These are phyloP conservation scores for Mixornis gularis DNA, from an alignment of 2,113 vertebrate species.

Conservation along the genomic window DNA sequence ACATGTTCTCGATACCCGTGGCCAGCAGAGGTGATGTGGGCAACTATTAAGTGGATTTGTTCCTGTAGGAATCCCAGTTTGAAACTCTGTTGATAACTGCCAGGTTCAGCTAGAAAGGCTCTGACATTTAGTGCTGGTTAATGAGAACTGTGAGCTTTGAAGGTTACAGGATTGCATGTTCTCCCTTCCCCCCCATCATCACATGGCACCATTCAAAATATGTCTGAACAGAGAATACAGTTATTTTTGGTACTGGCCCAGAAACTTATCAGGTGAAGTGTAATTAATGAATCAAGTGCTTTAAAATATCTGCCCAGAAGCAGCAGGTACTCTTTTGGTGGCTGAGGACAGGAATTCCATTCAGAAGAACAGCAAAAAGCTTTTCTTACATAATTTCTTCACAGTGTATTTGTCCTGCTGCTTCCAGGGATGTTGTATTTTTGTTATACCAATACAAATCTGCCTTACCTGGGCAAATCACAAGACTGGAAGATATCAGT, in stretches of 20 bases:
- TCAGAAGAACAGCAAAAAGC: conserved; percentile 24
- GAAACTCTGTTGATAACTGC: neutral
- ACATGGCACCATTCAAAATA: conserved; percentile 35
- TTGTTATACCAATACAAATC: neutral
- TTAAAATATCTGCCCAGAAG: conserved; percentile 58
- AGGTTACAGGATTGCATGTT: neutral
- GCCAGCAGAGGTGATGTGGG: neutral
- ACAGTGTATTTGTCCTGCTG: neutral
- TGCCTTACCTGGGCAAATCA: neutral
- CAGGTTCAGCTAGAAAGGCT: neutral
- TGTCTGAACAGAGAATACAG: conserved; percentile 30
- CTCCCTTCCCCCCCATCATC: conserved; percentile 25
- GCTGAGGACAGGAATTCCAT: conserved; percentile 50
- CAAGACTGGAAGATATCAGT: neutral
- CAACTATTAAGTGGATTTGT: neutral
- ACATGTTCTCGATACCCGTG: fast-evolving
- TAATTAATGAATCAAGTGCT: conserved; percentile 57
- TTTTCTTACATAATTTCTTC: neutral
- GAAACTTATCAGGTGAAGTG: conserved; percentile 59
- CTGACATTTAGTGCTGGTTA: neutral
- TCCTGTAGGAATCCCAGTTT: neutral
- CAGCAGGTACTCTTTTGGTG: conserved; percentile 35
- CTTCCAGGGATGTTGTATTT: neutral
- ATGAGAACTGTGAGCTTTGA: conserved; percentile 31
- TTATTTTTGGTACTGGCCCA: conserved; percentile 51